phyloP scores from a whole-genome alignment of 2,888 invertebrate genomes.

The Hydraecia micacea region DNA sequence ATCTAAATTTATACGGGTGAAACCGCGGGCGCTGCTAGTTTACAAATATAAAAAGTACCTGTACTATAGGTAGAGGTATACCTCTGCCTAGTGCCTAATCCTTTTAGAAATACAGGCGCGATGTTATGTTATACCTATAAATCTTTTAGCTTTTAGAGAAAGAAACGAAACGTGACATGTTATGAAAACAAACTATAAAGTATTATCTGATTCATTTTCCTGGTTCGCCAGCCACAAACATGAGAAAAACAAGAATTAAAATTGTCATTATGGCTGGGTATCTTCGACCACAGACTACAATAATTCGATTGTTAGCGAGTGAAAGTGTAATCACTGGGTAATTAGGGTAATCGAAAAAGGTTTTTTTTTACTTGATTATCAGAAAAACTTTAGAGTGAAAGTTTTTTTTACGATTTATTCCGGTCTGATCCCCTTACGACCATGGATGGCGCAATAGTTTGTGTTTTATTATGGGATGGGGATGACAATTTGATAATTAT shows the following conservation, averaged over 20 bases:
- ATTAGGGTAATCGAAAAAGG: slow-evolving; percentile 72
- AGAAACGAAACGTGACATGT: neutral
- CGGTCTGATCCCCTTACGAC: too few relatives aligned
- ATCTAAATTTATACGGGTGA: too few relatives aligned
- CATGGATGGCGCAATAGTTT: slow-evolving; percentile 6
- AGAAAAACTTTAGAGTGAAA: slow-evolving; percentile 58
- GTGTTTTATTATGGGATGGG: neutral
- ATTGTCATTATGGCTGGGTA: slow-evolving; percentile 49
- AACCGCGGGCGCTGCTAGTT: too few relatives aligned
- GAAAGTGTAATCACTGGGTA: slow-evolving; percentile 75
- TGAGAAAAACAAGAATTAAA: slow-evolving; percentile 40
- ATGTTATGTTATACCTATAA: neutral
- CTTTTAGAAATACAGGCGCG: neutral
- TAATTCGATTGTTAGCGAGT: slow-evolving; percentile 54
- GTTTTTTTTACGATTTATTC: slow-evolving; percentile 35
- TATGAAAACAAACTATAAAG: neutral
- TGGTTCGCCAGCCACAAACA: slow-evolving; percentile 3
- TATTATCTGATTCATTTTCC: slow-evolving; percentile 1
- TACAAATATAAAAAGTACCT: neutral
- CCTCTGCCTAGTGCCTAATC: neutral
- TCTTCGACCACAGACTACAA: slow-evolving; percentile 55
- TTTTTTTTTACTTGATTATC: slow-evolving; percentile 54
- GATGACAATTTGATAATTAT: neutral
- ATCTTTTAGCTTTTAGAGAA: neutral
- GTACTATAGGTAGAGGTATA: neutral